phyloP scores from a whole-genome alignment of 2,888 invertebrate species.

The Suillia variegata region DNA sequence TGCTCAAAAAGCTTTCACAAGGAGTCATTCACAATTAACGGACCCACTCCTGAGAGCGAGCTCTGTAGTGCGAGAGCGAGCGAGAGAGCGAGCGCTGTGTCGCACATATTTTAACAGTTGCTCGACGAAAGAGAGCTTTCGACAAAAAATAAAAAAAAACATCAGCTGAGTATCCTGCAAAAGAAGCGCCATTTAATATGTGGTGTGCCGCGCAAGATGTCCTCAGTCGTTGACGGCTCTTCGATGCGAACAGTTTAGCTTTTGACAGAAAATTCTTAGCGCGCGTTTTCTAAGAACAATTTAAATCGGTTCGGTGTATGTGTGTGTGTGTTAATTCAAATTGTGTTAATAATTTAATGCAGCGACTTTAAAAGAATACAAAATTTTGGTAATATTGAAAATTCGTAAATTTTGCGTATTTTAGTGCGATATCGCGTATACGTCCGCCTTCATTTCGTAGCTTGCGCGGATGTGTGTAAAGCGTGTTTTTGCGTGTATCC shows the following conservation, averaged over 20 bases:
- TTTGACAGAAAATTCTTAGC: conserved; percentile 6
- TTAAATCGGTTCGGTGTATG: conserved; percentile 6
- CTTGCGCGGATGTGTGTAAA: no score
- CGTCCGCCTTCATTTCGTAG: no score
- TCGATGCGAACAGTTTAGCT: conserved; percentile 43
- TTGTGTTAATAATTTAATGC: no score
- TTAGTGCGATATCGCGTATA: no score
- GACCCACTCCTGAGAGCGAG: neutral
- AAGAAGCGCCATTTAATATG: conserved; percentile 39
- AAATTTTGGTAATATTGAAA: no score
- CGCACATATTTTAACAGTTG: conserved; percentile 16
- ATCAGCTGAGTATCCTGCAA: conserved; percentile 22
- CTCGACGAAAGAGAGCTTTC: neutral
- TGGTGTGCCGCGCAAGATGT: conserved; percentile 32
- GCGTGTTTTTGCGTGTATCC: no score
- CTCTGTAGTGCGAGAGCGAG: no score
- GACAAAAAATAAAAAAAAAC: no score
- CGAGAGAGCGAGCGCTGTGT: no score
- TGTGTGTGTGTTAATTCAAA: neutral
- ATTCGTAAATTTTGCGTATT: no score
- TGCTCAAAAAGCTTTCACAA: neutral
- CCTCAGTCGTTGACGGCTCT: conserved; percentile 51
- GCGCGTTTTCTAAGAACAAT: neutral
- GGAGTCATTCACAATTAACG: no score
- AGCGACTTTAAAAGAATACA: no score